Evolutionary conservation across 92 coral and sea anemone genomes (phyloP).

Genomic region (Virgularia gustaviana): DNA sequence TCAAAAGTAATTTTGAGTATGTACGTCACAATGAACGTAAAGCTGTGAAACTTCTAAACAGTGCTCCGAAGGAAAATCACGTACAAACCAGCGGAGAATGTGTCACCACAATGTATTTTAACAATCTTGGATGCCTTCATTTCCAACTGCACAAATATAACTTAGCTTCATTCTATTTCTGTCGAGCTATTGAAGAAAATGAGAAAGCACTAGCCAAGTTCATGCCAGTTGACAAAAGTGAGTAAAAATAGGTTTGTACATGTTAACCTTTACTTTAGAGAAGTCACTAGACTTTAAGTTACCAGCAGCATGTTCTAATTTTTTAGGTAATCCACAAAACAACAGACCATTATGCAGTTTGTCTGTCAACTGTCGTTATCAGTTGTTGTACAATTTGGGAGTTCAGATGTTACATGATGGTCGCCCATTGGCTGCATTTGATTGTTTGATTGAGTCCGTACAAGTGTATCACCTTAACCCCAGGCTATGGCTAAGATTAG

Average conservation of each 20-base stretch:
- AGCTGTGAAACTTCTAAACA: slow-evolving; percentile 87
- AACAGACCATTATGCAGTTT: slow-evolving; percentile 72
- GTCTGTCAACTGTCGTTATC: slow-evolving; percentile 77
- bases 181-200: slow-evolving; percentile 88
- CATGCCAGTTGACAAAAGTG: slow-evolving; percentile 75
- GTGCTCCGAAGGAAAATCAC: slow-evolving; percentile 73
- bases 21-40: slow-evolving; percentile 93
- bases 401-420: slow-evolving; percentile 88
- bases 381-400: slow-evolving; percentile 88
- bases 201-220: slow-evolving; percentile 69
- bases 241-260: too few species aligned
- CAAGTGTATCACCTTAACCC: slow-evolving; percentile 94
- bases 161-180: slow-evolving; percentile 89
- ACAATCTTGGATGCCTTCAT: slow-evolving; percentile 92
- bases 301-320: too few species aligned
- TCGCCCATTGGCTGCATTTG: slow-evolving; percentile 87
- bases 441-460: slow-evolving; percentile 87
- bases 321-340: slow-evolving; percentile 66
- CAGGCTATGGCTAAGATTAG: slow-evolving; percentile 93
- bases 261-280: too few species aligned
- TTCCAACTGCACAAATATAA: slow-evolving; percentile 94
- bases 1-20: slow-evolving; percentile 92
- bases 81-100: slow-evolving; percentile 71
- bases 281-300: not conserved
- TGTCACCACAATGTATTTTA: slow-evolving; percentile 88